Evolutionary conservation across 2,113 vertebrate species (phyloP).

Genomic region (western clawed frog (Xenopus tropicalis)): UCB_Xtro_10.0 CM004447.2:32991001-32991500

Average conservation of each 20-base stretch:
- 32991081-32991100: no score
- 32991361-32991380: conserved; percentile 73
- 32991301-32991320: conserved; percentile 65
- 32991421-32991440: conserved; percentile 79
- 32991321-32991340: conserved; percentile 77
- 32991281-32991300: conserved; percentile 53
- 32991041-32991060: no score
- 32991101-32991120: no score
- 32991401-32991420: conserved; percentile 69
- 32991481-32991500: conserved; percentile 77
- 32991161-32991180: conserved; percentile 32
- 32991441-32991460: conserved; percentile 79
- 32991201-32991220: conserved; percentile 48
- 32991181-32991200: conserved; percentile 43
- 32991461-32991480: conserved; percentile 74
- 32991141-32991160: background rate
- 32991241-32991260: conserved; percentile 50
- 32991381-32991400: conserved; percentile 77
- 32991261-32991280: conserved; percentile 43
- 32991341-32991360: conserved; percentile 79
- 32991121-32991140: no score
- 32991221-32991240: conserved; percentile 51
- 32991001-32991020: conserved; percentile 27
- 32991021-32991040: no score
- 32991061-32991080: no score